Conservation (phyloP, 2,113 vertebrate genomes). For the Rallus limicola region DNA sequence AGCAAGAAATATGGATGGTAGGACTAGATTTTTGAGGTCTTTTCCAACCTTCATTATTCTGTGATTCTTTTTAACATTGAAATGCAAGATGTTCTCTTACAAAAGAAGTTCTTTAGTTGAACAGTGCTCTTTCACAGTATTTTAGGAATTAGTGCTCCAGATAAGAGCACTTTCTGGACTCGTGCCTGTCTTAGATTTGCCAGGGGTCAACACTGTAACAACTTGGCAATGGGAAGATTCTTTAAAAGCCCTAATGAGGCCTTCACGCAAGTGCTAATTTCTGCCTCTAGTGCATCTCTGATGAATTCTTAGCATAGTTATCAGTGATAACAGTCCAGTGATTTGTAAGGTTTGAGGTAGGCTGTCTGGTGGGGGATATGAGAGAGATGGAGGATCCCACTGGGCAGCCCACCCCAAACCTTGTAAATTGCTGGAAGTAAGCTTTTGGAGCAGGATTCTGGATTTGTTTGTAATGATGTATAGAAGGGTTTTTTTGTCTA, state of each 20-base stretch:
- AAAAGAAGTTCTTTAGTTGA: background rate
- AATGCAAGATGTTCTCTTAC: background rate
- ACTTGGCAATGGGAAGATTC: background rate
- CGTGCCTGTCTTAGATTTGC: background rate
- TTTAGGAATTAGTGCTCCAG: background rate
- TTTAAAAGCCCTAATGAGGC: background rate
- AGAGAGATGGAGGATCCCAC: background rate
- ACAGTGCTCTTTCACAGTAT: background rate
- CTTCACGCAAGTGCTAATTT: background rate
- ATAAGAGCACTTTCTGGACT: background rate
- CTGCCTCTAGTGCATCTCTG: background rate
- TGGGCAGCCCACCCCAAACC: background rate
- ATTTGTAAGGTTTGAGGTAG: background rate
- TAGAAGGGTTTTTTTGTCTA: background rate
- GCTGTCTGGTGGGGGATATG: background rate
- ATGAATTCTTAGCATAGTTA: background rate
- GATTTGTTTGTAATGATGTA: background rate
- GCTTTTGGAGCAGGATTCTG: background rate
- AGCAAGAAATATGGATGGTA: too few species aligned
- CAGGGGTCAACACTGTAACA: background rate
- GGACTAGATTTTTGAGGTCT: too few species aligned
- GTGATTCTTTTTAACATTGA: background rate
- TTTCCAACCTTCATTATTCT: too few species aligned
- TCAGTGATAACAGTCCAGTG: background rate
- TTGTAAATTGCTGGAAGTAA: background rate